A percentile compares a stretch with the other conserved stretches of the same genome.
These are phyloP conservation scores for Catostomus latipinnis DNA, from an alignment of 2,797 vertebrate genomes.

Conservation along the genomic window DNA sequence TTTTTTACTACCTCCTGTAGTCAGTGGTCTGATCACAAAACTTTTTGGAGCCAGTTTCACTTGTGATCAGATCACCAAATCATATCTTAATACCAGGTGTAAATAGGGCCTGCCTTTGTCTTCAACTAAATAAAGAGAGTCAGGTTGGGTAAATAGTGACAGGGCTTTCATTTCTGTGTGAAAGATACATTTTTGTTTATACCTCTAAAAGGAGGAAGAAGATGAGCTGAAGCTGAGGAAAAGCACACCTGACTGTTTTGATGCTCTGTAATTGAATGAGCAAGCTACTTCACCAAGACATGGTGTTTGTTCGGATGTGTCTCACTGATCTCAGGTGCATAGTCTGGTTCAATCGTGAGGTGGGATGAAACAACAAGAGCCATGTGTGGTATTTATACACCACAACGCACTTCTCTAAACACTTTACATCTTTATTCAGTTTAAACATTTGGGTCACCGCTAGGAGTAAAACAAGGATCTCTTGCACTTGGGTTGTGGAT, in stretches of 20 bases:
- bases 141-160: too few species aligned
- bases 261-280: conserved; percentile 30
- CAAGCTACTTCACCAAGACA: conserved; percentile 25
- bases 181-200: not conserved
- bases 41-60: too few species aligned
- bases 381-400: conserved; percentile 25
- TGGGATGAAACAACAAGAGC: conserved; percentile 40
- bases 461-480: conserved; percentile 42
- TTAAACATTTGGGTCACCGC: conserved; percentile 52
- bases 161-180: too few species aligned
- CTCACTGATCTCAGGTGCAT: conserved; percentile 34
- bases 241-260: conserved; percentile 16
- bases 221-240: not conserved
- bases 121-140: too few species aligned
- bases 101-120: too few species aligned
- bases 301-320: conserved; percentile 26
- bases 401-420: conserved; percentile 5
- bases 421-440: conserved; percentile 47
- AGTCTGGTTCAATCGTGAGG: conserved; percentile 24
- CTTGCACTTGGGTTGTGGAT: conserved; percentile 38
- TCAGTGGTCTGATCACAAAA: too few species aligned
- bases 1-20: too few species aligned
- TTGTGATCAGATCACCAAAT: too few species aligned
- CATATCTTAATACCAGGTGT: too few species aligned
- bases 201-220: not conserved